phyloP scores from a whole-genome alignment of 2,888 invertebrate species.

The Phengaris alcon region DNA sequence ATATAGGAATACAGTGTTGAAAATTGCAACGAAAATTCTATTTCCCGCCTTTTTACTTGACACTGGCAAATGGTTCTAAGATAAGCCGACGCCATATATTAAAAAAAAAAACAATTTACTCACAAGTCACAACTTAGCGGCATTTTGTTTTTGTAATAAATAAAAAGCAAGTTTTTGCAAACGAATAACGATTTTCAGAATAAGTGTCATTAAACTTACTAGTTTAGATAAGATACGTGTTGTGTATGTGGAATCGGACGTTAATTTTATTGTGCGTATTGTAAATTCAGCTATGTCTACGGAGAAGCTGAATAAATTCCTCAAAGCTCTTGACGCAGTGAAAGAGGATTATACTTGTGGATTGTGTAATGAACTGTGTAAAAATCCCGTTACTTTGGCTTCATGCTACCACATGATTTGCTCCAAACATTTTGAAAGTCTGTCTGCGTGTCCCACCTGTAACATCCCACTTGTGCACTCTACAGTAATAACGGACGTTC shows the following conservation, averaged over 20 bases:
- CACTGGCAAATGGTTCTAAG: too few relatives aligned
- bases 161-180: too few relatives aligned
- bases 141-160: not conserved
- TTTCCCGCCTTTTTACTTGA: too few relatives aligned
- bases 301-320: slow-evolving; percentile 49
- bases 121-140: not conserved
- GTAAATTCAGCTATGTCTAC: slow-evolving; percentile 44
- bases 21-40: too few relatives aligned
- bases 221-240: not conserved
- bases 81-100: too few relatives aligned
- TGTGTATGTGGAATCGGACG: not conserved
- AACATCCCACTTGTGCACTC: slow-evolving; percentile 50
- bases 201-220: not conserved
- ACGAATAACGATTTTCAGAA: too few relatives aligned
- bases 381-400: slow-evolving; percentile 63
- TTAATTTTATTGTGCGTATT: not conserved
- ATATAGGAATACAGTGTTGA: too few relatives aligned
- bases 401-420: slow-evolving; percentile 69
- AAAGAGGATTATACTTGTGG: slow-evolving; percentile 60
- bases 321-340: slow-evolving; percentile 59
- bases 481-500: slow-evolving; percentile 50
- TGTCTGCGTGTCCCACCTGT: slow-evolving; percentile 60
- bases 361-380: slow-evolving; percentile 58
- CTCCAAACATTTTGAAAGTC: slow-evolving; percentile 52
- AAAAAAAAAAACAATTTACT: too few relatives aligned